Evolutionary conservation across 2,113 vertebrate genomes (phyloP), one percentile per base, ranked within the genome.

Genomic region (Lepus americanus): DNA sequence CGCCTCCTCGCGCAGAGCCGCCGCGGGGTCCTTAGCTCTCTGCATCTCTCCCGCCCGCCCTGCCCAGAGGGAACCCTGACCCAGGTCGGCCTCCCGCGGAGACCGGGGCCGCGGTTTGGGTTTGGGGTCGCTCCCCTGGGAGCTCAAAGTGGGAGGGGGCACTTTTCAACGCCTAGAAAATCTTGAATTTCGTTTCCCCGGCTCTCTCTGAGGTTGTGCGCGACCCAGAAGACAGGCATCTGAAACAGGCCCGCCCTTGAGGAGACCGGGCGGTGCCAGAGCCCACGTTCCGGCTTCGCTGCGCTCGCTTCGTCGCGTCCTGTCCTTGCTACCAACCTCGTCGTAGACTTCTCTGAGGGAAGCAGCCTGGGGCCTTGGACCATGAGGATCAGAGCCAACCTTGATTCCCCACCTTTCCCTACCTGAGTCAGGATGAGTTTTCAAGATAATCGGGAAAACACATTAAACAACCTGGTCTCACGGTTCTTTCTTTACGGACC

Each of bases 171-270:
- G 76, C 39, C 22, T 13, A 92, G 63, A 5, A 67, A 51, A 59
- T 55, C 55, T 55, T 59, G 12, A 33, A 84, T 87, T 96, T 95
- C 55, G 23, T 94, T 93, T 67, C 74, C 12, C 10, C 0, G 27
- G 5, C 4, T 29, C 63, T 87, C 76, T 87, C 76, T 36, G 95
- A 33, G 33, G 22, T n/a, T 87, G 27, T 63, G 44, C 11, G n/a
- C 1, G 16, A 53, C 33, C 29, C 29, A 72, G 17, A 17, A 92
- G 39, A 5, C 49, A 44, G n/a, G 25, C 17, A 7, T 31, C n/a
- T 49, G 61, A 79, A 59, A 33, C 33, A 36, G 51, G 27, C 5
- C 36, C 33, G 4, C 11, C 19, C 63, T 2, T 31, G 44, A 2
- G 5, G 11, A 70, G 12, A 23, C 33, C 51, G 25, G 9, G 29